Percentiles rank a stretch among this genome's conserved stretches.
Evolutionary conservation across 2,797 vertebrate genomes (phyloP).

Genomic region (Labroides dimidiatus): DNA sequence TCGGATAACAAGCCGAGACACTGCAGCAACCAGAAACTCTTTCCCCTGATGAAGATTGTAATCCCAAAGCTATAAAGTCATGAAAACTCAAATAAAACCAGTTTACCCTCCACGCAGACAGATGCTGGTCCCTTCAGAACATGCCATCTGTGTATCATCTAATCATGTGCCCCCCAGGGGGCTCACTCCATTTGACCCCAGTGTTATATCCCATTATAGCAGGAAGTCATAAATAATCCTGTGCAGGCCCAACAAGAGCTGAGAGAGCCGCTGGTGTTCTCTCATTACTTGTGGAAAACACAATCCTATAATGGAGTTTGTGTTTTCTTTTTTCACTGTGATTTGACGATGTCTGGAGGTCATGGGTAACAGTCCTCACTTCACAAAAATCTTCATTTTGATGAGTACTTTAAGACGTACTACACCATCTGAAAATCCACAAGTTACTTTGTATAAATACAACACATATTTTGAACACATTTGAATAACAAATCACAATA

Average conservation of each 20-base stretch:
- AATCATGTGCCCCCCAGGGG: conserved; percentile 60
- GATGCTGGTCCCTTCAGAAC: conserved; percentile 23
- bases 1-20: conserved; percentile 3
- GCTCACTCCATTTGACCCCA: conserved; percentile 59
- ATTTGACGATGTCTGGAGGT: conserved; percentile 7
- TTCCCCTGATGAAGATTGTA: background rate
- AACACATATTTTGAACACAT: too few relatives aligned
- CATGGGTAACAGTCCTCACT: too few relatives aligned
- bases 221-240: conserved; percentile 60
- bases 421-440: too few relatives aligned
- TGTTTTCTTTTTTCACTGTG: conserved; percentile 6
- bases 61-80: conserved; percentile 2
- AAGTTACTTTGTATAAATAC: too few relatives aligned
- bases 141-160: conserved; percentile 71
- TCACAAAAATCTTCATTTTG: too few relatives aligned
- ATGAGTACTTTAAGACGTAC: too few relatives aligned
- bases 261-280: conserved; percentile 23
- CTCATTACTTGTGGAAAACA: conserved; percentile 18
- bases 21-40: background rate
- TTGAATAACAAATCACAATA: too few relatives aligned
- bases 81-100: conserved; percentile 17
- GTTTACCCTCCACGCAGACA: conserved; percentile 13
- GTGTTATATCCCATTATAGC: conserved; percentile 56
- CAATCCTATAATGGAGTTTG: conserved; percentile 49
- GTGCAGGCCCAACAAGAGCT: conserved; percentile 17